Conservation (phyloP, 2,888 invertebrate genomes). For the Diarsia mendica region DNA sequence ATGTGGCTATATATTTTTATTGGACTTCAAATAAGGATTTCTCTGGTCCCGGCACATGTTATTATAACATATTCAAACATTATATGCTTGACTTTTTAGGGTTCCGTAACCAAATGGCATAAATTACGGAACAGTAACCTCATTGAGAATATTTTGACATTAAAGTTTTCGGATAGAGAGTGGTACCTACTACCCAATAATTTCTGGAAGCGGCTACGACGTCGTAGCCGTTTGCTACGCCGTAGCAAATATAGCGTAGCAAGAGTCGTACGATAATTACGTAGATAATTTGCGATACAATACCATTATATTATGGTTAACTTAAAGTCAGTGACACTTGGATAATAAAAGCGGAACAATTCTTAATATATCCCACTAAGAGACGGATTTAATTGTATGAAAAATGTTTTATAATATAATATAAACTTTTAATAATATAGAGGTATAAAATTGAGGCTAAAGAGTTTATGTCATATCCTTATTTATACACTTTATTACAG, state of each 20-base stretch:
- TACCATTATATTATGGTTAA: neutral
- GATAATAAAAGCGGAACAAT: neutral
- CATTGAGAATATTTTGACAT: neutral
- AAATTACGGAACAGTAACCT: neutral
- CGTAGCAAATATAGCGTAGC: constrained; percentile 15
- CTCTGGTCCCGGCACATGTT: constrained; percentile 21
- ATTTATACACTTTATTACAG: constrained; percentile 24
- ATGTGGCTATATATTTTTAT: constrained; percentile 45
- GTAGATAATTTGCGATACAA: no score
- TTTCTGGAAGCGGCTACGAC: neutral
- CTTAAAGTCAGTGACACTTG: no score
- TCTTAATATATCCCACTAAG: neutral
- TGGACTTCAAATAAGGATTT: constrained; percentile 40
- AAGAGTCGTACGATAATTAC: neutral
- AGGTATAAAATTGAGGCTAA: neutral
- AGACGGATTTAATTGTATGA: neutral
- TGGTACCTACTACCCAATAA: neutral
- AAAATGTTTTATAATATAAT: neutral
- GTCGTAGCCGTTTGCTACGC: constrained; percentile 25
- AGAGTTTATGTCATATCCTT: constrained; percentile 6
- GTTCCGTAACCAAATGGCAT: neutral
- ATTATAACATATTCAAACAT: constrained; percentile 23
- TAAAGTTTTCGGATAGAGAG: neutral
- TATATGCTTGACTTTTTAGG: neutral
- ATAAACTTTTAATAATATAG: neutral